Conservation (phyloP, 2,888 invertebrate species). For the Hoplodrina ambigua region DNA sequence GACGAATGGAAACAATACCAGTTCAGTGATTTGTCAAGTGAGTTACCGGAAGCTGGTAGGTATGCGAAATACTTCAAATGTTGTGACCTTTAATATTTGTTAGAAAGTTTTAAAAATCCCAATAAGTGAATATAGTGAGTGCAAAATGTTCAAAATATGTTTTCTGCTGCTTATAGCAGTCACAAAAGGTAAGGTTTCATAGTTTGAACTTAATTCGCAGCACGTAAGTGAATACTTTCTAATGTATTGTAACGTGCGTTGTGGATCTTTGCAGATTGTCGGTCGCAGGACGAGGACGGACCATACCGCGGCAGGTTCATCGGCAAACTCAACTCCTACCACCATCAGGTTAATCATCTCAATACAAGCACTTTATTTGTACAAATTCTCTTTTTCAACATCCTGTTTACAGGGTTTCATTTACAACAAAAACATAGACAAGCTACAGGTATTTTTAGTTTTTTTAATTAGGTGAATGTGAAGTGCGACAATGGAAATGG, state of each 20-base stretch:
- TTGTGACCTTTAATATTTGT: slow-evolving; percentile 67
- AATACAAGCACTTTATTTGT: not conserved
- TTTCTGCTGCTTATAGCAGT: slow-evolving; percentile 72
- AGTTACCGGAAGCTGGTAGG: slow-evolving; percentile 69
- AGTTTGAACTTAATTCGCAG: slow-evolving; percentile 9
- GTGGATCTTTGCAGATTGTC: slow-evolving; percentile 76
- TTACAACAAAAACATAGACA: too few species aligned
- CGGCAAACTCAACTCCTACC: slow-evolving; percentile 96
- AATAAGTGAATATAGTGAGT: slow-evolving; percentile 56
- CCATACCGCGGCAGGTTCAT: slow-evolving; percentile 95
- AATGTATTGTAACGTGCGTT: slow-evolving; percentile 58
- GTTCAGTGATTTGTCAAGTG: slow-evolving; percentile 74
- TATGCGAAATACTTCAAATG: slow-evolving; percentile 70
- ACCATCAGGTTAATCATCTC: slow-evolving; percentile 92
- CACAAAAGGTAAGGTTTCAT: slow-evolving; percentile 71
- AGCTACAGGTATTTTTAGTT: not conserved
- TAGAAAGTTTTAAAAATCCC: slow-evolving; percentile 67
- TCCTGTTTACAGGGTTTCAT: not conserved
- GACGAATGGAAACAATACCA: slow-evolving; percentile 51
- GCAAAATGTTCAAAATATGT: slow-evolving; percentile 76
- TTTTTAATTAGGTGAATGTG: not conserved
- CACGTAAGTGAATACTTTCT: slow-evolving; percentile 73
- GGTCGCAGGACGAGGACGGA: slow-evolving; percentile 92
- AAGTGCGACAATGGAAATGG: not conserved
- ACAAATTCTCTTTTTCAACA: not conserved